Evolutionary conservation across 2,113 vertebrate genomes (phyloP).

Genomic region (Thunnus maccoyii): DNA sequence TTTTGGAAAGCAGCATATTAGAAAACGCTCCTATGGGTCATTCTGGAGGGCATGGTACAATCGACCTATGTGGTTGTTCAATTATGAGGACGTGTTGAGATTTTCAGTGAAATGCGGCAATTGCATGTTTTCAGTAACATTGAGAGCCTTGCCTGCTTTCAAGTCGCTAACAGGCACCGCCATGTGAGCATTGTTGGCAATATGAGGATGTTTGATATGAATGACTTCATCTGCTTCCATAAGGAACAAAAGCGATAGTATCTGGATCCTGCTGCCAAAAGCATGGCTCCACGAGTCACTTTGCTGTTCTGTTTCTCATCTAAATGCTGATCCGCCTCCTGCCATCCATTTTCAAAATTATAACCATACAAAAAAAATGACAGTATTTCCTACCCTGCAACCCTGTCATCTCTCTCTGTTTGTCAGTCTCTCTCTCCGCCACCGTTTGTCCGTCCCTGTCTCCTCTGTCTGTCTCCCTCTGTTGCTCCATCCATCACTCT

Average conservation of each 20-base stretch:
- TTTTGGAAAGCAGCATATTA: too few relatives aligned
- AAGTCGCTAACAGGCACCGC: background rate
- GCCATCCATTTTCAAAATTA: constrained; percentile 23
- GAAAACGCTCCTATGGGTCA: too few relatives aligned
- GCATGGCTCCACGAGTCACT: background rate
- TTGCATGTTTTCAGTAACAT: background rate
- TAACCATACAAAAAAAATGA: background rate
- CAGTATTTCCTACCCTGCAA: background rate
- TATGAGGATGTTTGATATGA: constrained; percentile 3
- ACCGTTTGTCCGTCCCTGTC: constrained; percentile 25
- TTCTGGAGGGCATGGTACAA: too few relatives aligned
- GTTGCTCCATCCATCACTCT: constrained; percentile 34
- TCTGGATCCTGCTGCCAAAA: background rate
- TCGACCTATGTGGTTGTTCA: too few relatives aligned
- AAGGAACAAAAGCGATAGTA: background rate
- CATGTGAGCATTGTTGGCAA: background rate
- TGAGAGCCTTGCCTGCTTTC: constrained; percentile 29
- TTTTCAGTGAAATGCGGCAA: too few relatives aligned
- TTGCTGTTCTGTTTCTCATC: background rate
- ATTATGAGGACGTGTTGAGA: too few relatives aligned
- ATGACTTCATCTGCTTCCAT: constrained; percentile 5
- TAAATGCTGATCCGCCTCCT: background rate
- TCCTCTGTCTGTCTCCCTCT: constrained; percentile 16
- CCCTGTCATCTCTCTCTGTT: constrained; percentile 19
- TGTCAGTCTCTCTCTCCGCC: background rate